Conservation (phyloP, 2,888 invertebrate genomes). For the Coelopa pilipes region DNA sequence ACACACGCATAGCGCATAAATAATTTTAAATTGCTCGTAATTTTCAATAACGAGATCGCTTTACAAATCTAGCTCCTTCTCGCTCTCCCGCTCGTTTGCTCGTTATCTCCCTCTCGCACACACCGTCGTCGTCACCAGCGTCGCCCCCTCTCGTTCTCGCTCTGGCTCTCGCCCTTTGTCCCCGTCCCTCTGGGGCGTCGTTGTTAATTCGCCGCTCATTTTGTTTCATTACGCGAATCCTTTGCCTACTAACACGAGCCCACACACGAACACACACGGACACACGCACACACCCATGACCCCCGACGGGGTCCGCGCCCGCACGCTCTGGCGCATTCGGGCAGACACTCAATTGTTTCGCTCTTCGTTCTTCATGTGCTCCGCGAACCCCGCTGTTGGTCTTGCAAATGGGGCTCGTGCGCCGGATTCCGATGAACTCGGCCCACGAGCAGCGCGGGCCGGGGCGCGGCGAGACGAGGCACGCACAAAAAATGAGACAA, state of each 20-base stretch:
- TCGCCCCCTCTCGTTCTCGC: not conserved
- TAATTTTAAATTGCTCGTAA: constrained; percentile 49
- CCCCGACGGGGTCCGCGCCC: too few species aligned
- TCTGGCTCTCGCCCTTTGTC: not conserved
- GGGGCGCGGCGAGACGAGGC: too few species aligned
- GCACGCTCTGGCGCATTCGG: too few species aligned
- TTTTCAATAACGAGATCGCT: constrained; percentile 47
- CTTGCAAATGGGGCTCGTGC: too few species aligned
- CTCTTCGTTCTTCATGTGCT: too few species aligned
- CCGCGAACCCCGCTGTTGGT: too few species aligned
- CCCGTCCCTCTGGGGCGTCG: not conserved
- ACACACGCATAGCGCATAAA: constrained; percentile 38
- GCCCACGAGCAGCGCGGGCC: too few species aligned
- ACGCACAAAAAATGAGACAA: too few species aligned
- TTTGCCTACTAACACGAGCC: not conserved
- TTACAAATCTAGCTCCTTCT: constrained; percentile 33
- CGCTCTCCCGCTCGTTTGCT: not conserved
- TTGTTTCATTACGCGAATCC: constrained; percentile 27
- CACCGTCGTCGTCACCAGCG: not conserved
- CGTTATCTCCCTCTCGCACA: not conserved
- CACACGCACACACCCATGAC: too few species aligned
- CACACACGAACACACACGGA: too few species aligned
- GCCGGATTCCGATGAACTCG: too few species aligned
- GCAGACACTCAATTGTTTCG: too few species aligned
- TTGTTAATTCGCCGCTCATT: constrained; percentile 31